A percentile compares a stretch with the other conserved stretches of the same genome.
Evolutionary conservation across 2,797 vertebrate genomes (phyloP).

Genomic region (Poeciliopsis gracilis): DNA sequence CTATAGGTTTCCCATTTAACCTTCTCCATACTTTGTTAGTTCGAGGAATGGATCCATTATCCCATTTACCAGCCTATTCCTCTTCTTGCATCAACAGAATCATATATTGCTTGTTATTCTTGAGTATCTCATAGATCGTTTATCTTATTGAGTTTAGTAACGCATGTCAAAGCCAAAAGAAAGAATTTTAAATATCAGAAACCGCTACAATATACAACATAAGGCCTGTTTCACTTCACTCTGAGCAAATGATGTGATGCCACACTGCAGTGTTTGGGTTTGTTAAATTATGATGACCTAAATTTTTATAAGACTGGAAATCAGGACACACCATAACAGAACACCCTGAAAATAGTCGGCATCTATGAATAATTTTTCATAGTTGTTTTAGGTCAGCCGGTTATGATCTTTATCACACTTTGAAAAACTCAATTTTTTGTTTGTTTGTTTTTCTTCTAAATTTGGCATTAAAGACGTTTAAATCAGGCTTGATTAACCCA

Average conservation of each 20-base stretch:
- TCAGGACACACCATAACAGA: constrained; percentile 2
- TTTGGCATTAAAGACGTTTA: neutral
- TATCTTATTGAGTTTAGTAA: neutral
- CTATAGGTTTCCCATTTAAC: neutral
- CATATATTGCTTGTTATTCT: neutral
- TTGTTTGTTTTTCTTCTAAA: neutral
- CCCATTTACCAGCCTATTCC: too few relatives aligned
- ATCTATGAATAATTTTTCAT: neutral
- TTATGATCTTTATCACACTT: neutral
- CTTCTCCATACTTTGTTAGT: neutral
- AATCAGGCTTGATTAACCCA: neutral
- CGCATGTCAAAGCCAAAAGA: neutral
- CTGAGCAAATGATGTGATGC: neutral
- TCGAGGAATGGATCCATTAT: neutral
- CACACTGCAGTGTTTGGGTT: neutral
- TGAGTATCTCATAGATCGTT: neutral
- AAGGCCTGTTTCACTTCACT: neutral
- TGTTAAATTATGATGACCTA: neutral
- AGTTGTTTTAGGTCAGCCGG: neutral
- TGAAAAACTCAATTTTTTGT: neutral
- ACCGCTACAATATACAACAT: neutral
- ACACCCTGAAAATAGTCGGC: neutral
- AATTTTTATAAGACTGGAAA: neutral
- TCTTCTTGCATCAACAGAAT: neutral
- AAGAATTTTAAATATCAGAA: neutral